These are phyloP conservation scores for Prorops nasuta DNA, from an alignment of 1,140 invertebrate genomes.

Conservation along the genomic window DNA sequence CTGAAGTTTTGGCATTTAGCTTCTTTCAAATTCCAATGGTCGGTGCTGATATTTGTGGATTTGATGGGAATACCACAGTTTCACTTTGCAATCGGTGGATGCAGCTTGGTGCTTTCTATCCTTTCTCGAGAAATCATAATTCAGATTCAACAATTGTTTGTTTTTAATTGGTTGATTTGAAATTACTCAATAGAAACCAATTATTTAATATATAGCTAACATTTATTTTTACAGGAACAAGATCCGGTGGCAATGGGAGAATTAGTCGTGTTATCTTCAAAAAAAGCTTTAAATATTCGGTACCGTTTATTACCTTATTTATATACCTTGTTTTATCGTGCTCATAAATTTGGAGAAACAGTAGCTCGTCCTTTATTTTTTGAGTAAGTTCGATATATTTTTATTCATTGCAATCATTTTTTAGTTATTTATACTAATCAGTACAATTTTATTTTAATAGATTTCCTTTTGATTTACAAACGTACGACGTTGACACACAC, in stretches of 20 bases:
- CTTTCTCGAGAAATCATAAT: constrained; percentile 86
- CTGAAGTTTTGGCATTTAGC: constrained; percentile 75
- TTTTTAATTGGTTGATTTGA: constrained; percentile 9
- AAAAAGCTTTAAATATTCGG: constrained; percentile 64
- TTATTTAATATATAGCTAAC: neutral
- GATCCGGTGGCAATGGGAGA: constrained; percentile 74
- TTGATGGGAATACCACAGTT: constrained; percentile 72
- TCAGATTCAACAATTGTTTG: constrained; percentile 69
- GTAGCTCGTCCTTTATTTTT: constrained; percentile 80
- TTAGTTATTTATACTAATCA: constrained; percentile 1
- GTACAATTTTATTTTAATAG: constrained; percentile 51
- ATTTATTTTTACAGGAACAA: constrained; percentile 63
- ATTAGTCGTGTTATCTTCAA: constrained; percentile 64
- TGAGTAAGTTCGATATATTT: constrained; percentile 62
- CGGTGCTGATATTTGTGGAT: constrained; percentile 90
- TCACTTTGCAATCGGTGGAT: constrained; percentile 77
- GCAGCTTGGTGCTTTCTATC: constrained; percentile 84
- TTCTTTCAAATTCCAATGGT: constrained; percentile 84
- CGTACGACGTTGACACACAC: constrained; percentile 73
- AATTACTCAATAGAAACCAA: constrained; percentile 1
- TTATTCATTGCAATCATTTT: constrained; percentile 4
- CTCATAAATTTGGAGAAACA: constrained; percentile 68
- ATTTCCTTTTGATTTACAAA: constrained; percentile 65
- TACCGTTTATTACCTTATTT: constrained; percentile 80
- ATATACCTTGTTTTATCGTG: constrained; percentile 78